These are phyloP conservation scores for Tanytarsus gracilentus DNA, from an alignment of 2,888 invertebrate species.

Conservation along the genomic window DNA sequence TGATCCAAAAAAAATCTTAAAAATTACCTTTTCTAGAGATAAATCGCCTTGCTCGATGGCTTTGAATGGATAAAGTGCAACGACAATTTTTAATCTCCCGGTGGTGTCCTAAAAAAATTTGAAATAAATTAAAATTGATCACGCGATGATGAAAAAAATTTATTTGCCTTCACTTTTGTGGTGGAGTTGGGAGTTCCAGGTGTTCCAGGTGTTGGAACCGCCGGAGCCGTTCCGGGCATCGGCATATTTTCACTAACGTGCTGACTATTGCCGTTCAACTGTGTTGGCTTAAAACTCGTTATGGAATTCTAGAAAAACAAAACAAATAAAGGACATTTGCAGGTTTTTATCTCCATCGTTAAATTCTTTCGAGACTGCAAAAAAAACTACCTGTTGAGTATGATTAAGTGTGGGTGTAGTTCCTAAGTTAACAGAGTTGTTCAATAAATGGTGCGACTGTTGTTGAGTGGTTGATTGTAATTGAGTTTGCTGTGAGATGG, in stretches of 20 bases:
- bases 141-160: neutral
- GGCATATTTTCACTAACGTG: slow-evolving; percentile 33
- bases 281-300: slow-evolving; percentile 43
- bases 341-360: no score
- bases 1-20: neutral
- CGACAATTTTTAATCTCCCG: slow-evolving; percentile 66
- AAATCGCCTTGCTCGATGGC: slow-evolving; percentile 84
- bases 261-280: slow-evolving; percentile 38
- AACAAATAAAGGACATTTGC: neutral
- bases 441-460: slow-evolving; percentile 30
- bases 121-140: slow-evolving; percentile 28
- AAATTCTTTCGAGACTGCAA: neutral
- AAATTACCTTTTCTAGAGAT: slow-evolving; percentile 68
- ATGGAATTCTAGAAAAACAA: slow-evolving; percentile 38
- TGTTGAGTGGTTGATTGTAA: slow-evolving; percentile 13
- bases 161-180: slow-evolving; percentile 52
- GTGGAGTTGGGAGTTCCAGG: slow-evolving; percentile 77
- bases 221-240: slow-evolving; percentile 52
- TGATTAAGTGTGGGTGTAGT: slow-evolving; percentile 38
- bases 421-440: slow-evolving; percentile 42
- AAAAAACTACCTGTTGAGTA: slow-evolving; percentile 21
- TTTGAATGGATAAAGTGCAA: slow-evolving; percentile 82
- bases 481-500: slow-evolving; percentile 1
- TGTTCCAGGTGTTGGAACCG: slow-evolving; percentile 38
- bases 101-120: slow-evolving; percentile 51